Conservation (phyloP, 2,888 invertebrate species). For the Camptogramma bilineatum region DNA sequence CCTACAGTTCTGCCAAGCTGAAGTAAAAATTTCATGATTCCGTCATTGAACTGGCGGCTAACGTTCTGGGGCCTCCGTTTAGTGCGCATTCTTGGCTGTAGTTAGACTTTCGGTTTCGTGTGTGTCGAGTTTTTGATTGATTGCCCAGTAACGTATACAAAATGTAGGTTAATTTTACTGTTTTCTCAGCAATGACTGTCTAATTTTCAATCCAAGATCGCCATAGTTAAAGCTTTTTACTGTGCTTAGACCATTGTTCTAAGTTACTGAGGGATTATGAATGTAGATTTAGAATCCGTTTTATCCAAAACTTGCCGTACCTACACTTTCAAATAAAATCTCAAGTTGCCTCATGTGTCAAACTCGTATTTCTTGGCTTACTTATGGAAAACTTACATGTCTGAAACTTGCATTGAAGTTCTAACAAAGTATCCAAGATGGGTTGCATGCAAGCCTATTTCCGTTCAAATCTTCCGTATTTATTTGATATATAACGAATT, state of each 20-base stretch:
- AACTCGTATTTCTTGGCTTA: too few species aligned
- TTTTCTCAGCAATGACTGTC: not conserved
- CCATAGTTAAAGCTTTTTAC: not conserved
- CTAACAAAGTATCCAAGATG: too few species aligned
- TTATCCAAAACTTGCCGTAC: too few species aligned
- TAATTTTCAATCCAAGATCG: not conserved
- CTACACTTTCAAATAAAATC: too few species aligned
- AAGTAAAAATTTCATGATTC: slow-evolving; percentile 40
- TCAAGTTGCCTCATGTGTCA: too few species aligned
- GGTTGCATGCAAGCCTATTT: too few species aligned
- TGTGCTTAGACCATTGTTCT: too few species aligned
- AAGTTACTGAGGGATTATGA: too few species aligned
- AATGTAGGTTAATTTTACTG: slow-evolving; percentile 11
- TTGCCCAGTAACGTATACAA: slow-evolving; percentile 24
- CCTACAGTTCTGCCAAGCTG: slow-evolving; percentile 14
- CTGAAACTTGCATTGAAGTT: too few species aligned
- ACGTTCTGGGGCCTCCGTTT: slow-evolving; percentile 42
- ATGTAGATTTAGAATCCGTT: too few species aligned
- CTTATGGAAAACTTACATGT: too few species aligned
- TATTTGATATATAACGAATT: not conserved
- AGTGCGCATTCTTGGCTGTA: slow-evolving; percentile 37
- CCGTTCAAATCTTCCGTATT: too few species aligned
- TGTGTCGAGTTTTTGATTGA: slow-evolving; percentile 48
- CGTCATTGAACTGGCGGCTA: slow-evolving; percentile 49
- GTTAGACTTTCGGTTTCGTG: slow-evolving; percentile 38